Conservation (phyloP, 2,113 vertebrate species). For the Chaetodon trifascialis region DNA sequence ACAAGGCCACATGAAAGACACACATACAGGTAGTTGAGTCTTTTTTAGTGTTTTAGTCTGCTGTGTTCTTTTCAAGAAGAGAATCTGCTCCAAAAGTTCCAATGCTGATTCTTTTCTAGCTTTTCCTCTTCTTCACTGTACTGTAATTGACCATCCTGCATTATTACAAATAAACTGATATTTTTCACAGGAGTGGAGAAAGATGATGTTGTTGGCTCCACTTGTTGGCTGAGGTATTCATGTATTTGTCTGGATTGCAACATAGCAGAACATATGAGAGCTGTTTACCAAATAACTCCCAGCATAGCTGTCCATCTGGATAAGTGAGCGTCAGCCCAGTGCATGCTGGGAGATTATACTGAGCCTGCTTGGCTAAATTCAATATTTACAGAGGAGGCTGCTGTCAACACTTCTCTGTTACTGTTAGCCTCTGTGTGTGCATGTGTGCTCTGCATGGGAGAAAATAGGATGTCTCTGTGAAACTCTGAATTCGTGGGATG, state of each 20-base stretch:
- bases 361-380: conserved; percentile 68
- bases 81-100: background rate
- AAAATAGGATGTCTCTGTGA: background rate
- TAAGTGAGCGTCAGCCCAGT: conserved; percentile 61
- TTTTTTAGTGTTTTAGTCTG: no score
- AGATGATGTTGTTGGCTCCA: conserved; percentile 11
- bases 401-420: conserved; percentile 64
- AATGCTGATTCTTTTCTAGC: no score
- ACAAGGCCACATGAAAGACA: no score
- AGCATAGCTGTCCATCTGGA: conserved; percentile 76
- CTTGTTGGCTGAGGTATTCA: conserved; percentile 29
- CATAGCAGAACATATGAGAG: conserved; percentile 79
- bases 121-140: no score
- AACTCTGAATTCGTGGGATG: background rate
- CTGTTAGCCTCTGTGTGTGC: conserved; percentile 29
- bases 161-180: background rate
- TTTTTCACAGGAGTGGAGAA: conserved; percentile 15
- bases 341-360: conserved; percentile 78
- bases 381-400: conserved; percentile 78
- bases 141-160: background rate
- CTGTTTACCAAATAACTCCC: conserved; percentile 74
- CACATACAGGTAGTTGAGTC: no score
- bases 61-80: background rate
- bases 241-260: conserved; percentile 69
- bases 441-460: conserved; percentile 4